Evolutionary conservation across 2,113 vertebrate genomes (phyloP).

Genomic region (Dicrurus megarhynchus): DNA sequence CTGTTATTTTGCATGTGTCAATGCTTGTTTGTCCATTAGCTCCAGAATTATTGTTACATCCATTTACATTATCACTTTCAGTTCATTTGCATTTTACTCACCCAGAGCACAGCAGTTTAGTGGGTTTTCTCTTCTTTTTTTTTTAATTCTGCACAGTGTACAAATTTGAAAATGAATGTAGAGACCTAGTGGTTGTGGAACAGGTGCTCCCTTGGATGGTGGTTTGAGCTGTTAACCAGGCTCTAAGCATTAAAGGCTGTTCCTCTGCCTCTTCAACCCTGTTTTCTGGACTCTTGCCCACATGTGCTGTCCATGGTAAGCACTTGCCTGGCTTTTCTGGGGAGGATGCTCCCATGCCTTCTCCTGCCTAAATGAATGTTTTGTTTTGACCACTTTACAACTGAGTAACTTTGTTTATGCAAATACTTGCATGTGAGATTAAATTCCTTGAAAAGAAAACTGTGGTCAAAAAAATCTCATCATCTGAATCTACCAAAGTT

Average conservation of each 20-base stretch:
- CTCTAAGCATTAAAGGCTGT: background rate
- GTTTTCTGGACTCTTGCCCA: background rate
- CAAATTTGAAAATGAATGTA: background rate
- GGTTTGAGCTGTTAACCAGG: background rate
- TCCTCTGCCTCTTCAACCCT: background rate
- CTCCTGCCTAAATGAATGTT: background rate
- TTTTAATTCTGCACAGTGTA: background rate
- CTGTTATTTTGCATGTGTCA: background rate
- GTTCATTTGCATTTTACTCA: background rate
- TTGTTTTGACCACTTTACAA: background rate
- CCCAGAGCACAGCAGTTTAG: background rate
- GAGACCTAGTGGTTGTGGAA: background rate
- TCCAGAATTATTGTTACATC: background rate
- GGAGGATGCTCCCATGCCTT: background rate
- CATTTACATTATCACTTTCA: background rate
- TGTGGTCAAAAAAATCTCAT: background rate
- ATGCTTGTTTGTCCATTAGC: slow-evolving; percentile 2
- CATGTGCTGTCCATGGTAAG: background rate
- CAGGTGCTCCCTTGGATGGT: background rate
- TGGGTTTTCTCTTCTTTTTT: background rate
- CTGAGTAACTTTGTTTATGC: background rate
- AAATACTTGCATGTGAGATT: background rate
- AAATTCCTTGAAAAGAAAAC: background rate
- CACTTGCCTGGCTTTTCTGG: background rate
- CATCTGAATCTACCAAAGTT: background rate